Evolutionary conservation across 2,113 vertebrate species (phyloP).

Genomic region (Zapornia atra): DNA sequence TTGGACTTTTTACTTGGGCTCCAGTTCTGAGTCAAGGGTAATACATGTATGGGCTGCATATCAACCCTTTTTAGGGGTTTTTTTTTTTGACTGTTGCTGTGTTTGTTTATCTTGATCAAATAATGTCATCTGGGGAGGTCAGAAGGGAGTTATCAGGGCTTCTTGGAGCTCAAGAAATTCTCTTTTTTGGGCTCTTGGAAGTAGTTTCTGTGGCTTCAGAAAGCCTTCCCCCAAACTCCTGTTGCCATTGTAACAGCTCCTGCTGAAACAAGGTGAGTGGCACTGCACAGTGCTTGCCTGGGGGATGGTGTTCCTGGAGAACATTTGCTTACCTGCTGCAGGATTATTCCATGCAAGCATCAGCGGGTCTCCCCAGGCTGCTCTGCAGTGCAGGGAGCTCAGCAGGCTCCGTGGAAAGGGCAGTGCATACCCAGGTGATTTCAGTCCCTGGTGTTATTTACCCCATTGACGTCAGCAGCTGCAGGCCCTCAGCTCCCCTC

Average conservation of each 20-base stretch:
- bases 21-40: neutral
- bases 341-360: neutral
- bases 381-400: neutral
- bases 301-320: neutral
- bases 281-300: neutral
- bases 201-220: neutral
- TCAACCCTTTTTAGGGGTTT: neutral
- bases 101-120: neutral
- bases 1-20: neutral
- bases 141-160: neutral
- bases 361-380: neutral
- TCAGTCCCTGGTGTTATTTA: constrained; percentile 45
- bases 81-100: neutral
- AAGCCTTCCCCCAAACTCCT: neutral
- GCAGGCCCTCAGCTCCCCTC: constrained; percentile 25
- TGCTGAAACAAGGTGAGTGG: neutral
- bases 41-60: neutral
- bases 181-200: neutral
- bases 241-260: neutral
- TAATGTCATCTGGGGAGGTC: neutral
- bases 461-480: constrained; percentile 65
- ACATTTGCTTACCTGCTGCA: neutral
- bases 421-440: neutral
- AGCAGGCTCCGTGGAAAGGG: neutral
- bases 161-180: neutral